Conservation (phyloP, 2,888 invertebrate genomes). For the Busseola fusca region DNA sequence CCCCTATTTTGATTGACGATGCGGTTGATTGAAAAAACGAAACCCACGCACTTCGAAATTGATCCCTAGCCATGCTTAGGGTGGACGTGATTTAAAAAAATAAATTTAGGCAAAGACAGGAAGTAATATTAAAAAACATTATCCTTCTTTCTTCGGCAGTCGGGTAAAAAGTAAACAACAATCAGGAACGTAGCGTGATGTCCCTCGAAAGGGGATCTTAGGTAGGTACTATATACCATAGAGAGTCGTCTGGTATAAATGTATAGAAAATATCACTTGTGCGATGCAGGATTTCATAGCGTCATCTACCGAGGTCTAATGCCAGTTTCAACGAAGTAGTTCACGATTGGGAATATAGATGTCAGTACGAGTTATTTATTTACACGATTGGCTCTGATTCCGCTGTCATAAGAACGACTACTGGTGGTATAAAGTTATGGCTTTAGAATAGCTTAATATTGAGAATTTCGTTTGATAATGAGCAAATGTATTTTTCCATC, state of each 20-base stretch:
- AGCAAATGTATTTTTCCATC: not conserved
- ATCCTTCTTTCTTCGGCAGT: too few relatives aligned
- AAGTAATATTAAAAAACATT: constrained; percentile 35
- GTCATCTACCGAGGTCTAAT: constrained; percentile 26
- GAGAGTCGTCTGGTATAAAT: not conserved
- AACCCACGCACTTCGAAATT: constrained; percentile 63
- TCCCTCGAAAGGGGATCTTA: not conserved
- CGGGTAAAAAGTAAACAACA: constrained; percentile 19
- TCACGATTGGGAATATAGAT: constrained; percentile 23
- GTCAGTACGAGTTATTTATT: constrained; percentile 28
- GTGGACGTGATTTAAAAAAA: constrained; percentile 55
- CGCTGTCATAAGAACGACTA: not conserved
- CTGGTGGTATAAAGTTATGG: not conserved
- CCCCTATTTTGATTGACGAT: constrained; percentile 77
- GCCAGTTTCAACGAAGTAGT: constrained; percentile 9
- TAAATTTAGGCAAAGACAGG: constrained; percentile 20
- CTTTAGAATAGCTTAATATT: not conserved
- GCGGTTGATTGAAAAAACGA: constrained; percentile 75
- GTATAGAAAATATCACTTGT: not conserved
- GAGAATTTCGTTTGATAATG: not conserved
- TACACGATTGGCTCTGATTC: not conserved
- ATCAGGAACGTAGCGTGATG: constrained; percentile 4
- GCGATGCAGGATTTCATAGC: not conserved
- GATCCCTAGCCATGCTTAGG: constrained; percentile 64
- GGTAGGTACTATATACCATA: not conserved